Conservation (phyloP, 2,113 vertebrate species). For the Grallaria varia region DNA sequence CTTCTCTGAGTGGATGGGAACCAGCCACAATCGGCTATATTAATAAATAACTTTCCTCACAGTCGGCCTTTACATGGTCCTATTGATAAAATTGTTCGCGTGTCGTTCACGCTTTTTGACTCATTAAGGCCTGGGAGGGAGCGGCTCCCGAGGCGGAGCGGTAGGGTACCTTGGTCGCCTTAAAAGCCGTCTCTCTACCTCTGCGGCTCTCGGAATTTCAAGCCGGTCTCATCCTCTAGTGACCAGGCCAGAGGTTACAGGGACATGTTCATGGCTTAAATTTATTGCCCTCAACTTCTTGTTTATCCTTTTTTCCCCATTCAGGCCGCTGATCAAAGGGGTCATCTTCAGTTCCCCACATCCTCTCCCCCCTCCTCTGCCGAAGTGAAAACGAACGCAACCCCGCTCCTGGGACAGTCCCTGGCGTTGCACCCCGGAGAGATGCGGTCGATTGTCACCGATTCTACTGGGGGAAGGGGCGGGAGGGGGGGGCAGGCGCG, state of each 20-base stretch:
- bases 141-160: slow-evolving; percentile 74
- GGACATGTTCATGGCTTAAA: slow-evolving; percentile 85
- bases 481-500: neutral
- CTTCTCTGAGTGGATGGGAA: slow-evolving; percentile 87
- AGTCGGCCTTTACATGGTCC: slow-evolving; percentile 88
- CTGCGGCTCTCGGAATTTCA: slow-evolving; percentile 69
- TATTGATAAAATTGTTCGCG: slow-evolving; percentile 96
- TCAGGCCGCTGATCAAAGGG: slow-evolving; percentile 78
- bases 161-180: slow-evolving; percentile 74
- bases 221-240: slow-evolving; percentile 74
- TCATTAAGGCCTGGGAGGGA: slow-evolving; percentile 78
- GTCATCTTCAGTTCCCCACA: slow-evolving; percentile 61
- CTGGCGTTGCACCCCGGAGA: neutral
- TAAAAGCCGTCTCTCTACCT: slow-evolving; percentile 69
- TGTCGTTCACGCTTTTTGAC: slow-evolving; percentile 93
- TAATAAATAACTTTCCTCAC: slow-evolving; percentile 96
- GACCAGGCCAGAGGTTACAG: slow-evolving; percentile 88
- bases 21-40: slow-evolving; percentile 90
- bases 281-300: slow-evolving; percentile 83
- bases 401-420: neutral
- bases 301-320: slow-evolving; percentile 69
- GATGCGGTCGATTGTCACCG: neutral
- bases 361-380: slow-evolving; percentile 14
- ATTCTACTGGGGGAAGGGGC: neutral
- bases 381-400: neutral